Conservation (phyloP, 1,140 invertebrate species). For the Phortica variegata region DNA sequence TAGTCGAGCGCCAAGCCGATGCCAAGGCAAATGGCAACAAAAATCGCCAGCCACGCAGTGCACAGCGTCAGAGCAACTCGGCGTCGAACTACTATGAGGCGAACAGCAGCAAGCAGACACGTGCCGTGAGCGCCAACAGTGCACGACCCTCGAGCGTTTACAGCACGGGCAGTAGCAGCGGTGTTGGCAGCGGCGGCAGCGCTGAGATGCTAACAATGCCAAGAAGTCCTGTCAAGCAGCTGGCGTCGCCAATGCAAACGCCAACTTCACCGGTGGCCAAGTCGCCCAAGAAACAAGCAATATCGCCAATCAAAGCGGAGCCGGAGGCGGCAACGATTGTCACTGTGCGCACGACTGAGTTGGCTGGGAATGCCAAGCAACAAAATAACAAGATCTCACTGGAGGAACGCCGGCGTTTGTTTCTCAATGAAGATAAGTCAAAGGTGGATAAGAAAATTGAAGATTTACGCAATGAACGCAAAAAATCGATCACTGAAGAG, state of each 20-base stretch:
- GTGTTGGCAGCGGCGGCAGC: slow-evolving; percentile 8
- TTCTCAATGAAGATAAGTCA: slow-evolving; percentile 37
- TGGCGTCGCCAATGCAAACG: too few relatives aligned
- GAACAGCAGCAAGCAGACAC: slow-evolving; percentile 32
- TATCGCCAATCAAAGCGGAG: neutral
- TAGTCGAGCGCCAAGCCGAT: slow-evolving; percentile 44
- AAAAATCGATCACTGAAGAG: slow-evolving; percentile 36
- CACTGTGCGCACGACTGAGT: neutral
- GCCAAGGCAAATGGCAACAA: neutral
- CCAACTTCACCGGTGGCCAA: slow-evolving; percentile 12
- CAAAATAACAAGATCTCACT: slow-evolving; percentile 33
- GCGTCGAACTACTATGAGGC: slow-evolving; percentile 41
- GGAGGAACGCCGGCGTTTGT: slow-evolving; percentile 45
- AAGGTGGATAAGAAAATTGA: slow-evolving; percentile 33
- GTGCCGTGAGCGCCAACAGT: slow-evolving; percentile 33
- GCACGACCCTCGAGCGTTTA: slow-evolving; percentile 24
- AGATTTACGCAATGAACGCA: slow-evolving; percentile 35
- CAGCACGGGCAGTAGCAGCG: slow-evolving; percentile 22
- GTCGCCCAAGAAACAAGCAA: slow-evolving; percentile 17
- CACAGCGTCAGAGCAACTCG: slow-evolving; percentile 13
- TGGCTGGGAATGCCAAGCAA: slow-evolving; percentile 1
- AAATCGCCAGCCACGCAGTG: slow-evolving; percentile 11
- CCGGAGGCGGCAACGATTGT: neutral
- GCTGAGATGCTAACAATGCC: slow-evolving; percentile 9
- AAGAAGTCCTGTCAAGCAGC: slow-evolving; percentile 20